phyloP scores from a whole-genome alignment of 2,888 invertebrate species.

The Stenurella melanura region DNA sequence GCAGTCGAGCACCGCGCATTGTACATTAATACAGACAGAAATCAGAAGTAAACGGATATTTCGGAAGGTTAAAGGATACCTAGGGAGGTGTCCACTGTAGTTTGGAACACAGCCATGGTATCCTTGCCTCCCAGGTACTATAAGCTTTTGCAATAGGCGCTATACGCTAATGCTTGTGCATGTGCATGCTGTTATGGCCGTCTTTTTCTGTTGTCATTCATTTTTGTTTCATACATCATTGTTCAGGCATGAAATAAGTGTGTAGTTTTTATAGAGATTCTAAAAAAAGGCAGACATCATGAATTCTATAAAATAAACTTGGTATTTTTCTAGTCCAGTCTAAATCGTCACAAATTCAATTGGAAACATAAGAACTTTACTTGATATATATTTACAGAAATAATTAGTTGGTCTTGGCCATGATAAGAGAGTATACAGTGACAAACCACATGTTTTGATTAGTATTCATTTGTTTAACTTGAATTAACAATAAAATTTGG shows the following conservation, averaged over 20 bases:
- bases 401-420: too few species aligned
- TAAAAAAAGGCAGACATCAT: conserved; percentile 3
- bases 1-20: conserved; percentile 62
- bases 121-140: conserved; percentile 79
- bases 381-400: background rate
- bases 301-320: background rate
- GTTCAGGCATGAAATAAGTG: conserved; percentile 38
- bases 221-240: conserved; percentile 44
- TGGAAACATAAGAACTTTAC: background rate
- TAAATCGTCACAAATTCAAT: background rate
- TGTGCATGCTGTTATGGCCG: conserved; percentile 48
- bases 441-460: too few species aligned
- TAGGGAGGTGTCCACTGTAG: conserved; percentile 74
- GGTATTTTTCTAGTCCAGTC: background rate
- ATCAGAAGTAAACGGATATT: conserved; percentile 64
- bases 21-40: conserved; percentile 57
- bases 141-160: conserved; percentile 65
- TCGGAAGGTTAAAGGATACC: conserved; percentile 71
- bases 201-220: conserved; percentile 42
- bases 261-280: background rate
- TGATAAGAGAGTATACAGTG: too few species aligned
- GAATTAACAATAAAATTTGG: too few species aligned
- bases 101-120: conserved; percentile 80
- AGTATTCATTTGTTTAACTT: too few species aligned
- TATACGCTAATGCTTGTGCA: conserved; percentile 44